Base-by-base conservation (phyloP, 2,888 invertebrate genomes). In the Agrotis puta region DNA sequence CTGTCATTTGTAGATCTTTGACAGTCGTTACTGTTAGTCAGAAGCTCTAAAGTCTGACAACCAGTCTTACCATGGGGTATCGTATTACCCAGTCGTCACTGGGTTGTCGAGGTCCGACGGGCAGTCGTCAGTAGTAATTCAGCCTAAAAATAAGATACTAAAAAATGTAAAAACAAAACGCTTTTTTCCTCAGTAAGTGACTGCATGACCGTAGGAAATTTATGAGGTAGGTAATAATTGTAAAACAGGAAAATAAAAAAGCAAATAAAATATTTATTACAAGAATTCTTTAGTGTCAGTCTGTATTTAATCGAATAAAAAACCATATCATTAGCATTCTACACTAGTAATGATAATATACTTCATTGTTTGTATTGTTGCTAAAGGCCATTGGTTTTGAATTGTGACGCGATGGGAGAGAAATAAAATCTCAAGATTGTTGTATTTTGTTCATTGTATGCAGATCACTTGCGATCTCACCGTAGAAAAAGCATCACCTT, bases 311-410 rank as follows among this genome's bases (percentile, higher is more conserved):
- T 68, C 56, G 54, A 53, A 53, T 66, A 69, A 83, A 80, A 83
- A 79, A 70, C 53, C 58, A n/a, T 51, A 63, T 56, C 18, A 74
- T 83, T 64, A 66, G 65, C 22, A 79, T 79, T 69, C 80, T 74
- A 27, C 43, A 54, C 54, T 51, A 20, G 83, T 62, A 79, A 59
- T 68, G n/a, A 50, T 74, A 54, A 51, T 53, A 58, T 78, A 58
- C 14, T 6, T 57, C 56, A 62, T 65, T 63, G 59, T 61, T 59
- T 22, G 61, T 62, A 68, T 79, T 79, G 68, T 74, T 79, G 20
- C 13, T 56, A 73, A 79, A 79, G 66, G 81, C 83, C 56, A 66
- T 53, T 18, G 54, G 16, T 65, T 59, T 43, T 61, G 20, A 51
- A 11, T 50, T 47, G 47, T 45, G n/a, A 59, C 16, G 53, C 27